These are phyloP conservation scores for Coturnix japonica DNA, from an alignment of 2,113 vertebrate species.

Conservation along the genomic window DNA sequence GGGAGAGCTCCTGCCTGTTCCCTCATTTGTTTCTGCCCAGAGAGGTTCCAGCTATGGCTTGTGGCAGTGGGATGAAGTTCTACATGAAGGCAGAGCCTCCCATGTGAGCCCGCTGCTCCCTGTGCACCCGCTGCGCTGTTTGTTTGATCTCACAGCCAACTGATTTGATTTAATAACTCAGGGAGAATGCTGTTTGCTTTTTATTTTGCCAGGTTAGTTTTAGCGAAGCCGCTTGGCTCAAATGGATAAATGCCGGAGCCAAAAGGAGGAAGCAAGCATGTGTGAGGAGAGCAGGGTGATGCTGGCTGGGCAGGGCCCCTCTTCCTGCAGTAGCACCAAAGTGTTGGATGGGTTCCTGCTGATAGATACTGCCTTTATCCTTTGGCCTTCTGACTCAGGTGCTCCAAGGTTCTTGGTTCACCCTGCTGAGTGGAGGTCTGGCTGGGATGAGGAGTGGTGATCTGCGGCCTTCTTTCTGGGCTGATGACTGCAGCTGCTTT, in stretches of 20 bases:
- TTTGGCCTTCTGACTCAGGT: not conserved
- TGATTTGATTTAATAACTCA: not conserved
- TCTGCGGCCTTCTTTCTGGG: not conserved
- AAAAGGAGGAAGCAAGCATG: not conserved
- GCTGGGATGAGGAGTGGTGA: not conserved
- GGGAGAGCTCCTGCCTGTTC: not conserved
- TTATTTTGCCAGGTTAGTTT: not conserved
- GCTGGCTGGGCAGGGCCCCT: not conserved
- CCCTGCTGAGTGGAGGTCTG: not conserved
- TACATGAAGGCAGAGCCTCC: not conserved
- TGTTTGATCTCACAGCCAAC: not conserved
- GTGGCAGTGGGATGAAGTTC: not conserved
- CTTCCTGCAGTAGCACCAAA: not conserved
- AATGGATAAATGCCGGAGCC: not conserved
- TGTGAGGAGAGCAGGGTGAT: not conserved
- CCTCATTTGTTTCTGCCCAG: not conserved
- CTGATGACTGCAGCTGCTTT: not conserved
- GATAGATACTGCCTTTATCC: not conserved
- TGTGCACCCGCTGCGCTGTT: fast-evolving
- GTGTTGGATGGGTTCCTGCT: not conserved
- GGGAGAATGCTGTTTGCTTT: not conserved
- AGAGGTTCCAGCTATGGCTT: not conserved
- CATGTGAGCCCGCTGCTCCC: not conserved
- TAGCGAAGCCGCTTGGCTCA: not conserved
- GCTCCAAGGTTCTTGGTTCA: not conserved